These are phyloP conservation scores for Agraylea sexmaculata DNA, from an alignment of 1,140 invertebrate genomes.

Conservation along the genomic window DNA sequence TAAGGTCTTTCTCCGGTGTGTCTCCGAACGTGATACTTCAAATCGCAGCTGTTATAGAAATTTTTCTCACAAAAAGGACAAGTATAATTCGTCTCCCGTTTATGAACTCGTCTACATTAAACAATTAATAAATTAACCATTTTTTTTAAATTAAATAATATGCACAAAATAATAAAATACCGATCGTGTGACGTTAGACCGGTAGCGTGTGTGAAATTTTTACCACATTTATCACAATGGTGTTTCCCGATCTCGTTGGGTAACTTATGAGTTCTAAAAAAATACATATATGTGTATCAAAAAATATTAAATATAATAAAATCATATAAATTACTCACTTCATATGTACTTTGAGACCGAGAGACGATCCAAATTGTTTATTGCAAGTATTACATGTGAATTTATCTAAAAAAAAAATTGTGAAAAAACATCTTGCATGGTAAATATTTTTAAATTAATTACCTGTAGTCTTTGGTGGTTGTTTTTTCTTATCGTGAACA, in stretches of 20 bases:
- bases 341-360: slow-evolving; percentile 10
- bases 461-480: too few species aligned
- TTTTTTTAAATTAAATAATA: not conserved
- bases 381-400: too few species aligned
- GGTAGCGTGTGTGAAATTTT: slow-evolving; percentile 9
- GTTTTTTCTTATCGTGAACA: too few species aligned
- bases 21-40: slow-evolving; percentile 7
- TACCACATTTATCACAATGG: slow-evolving; percentile 10
- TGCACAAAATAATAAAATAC: slow-evolving; percentile 5
- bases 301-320: slow-evolving; percentile 2
- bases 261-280: slow-evolving; percentile 8
- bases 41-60: slow-evolving; percentile 12
- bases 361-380: too few species aligned
- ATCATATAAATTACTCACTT: slow-evolving; percentile 9
- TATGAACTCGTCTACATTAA: slow-evolving; percentile 12
- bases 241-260: slow-evolving; percentile 1
- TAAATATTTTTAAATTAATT: too few species aligned
- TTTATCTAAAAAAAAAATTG: too few species aligned
- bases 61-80: slow-evolving; percentile 11
- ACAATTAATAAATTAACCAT: not conserved
- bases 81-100: slow-evolving; percentile 3
- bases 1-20: slow-evolving; percentile 34
- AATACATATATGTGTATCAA: too few species aligned
- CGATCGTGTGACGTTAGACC: slow-evolving; percentile 10
- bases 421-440: too few species aligned